Evolutionary conservation across 2,888 invertebrate species (phyloP), one percentile per base, ranked within the genome.

Genomic region (Brachyptera risi): DNA sequence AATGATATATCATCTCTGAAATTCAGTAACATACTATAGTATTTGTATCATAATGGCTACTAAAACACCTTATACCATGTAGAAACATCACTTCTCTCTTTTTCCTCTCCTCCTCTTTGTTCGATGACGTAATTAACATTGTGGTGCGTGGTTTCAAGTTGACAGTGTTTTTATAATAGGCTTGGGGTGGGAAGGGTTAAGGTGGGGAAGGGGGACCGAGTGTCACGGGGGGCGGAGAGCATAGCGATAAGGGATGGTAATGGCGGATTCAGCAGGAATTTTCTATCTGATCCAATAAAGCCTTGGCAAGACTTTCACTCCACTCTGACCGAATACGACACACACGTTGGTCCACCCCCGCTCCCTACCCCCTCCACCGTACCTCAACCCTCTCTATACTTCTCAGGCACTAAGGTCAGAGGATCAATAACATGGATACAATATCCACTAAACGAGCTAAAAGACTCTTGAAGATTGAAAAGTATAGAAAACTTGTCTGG

Each of bases 201-300:
- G 54, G 35, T 4, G 35, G 35, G 23, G 3, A 23, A 54, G 17
- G 19, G 3, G 54, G 23, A 21, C 3, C 17, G 2, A 47, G 19
- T 21, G 21, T 17, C 23, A 24, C 23, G 24, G 9, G 23, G 42
- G 42, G 17, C 42, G 17, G 19, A 3, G 5, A 21, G n/a, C 15
- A 42, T n/a, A 21, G 17, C 42, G 24, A 24, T 19, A 47, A 47
- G 47, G 21, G 47, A 24, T 19, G 47, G 47, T 47, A 47, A 37
- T 54, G 54, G 35, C 23, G 54, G 58, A 63, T 60, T 63, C 63
- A 59, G 61, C 63, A 61, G 56, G 63, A 63, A 63, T 63, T 63
- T 61, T 59, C 58, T 63, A 58, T 61, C 59, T 54, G 60, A 61
- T 63, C 63, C 61, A 63, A 63, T 63, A 63, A 63, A 63, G 40